Base-by-base conservation (phyloP, 2,888 invertebrate genomes). In the Antitype chi region DNA sequence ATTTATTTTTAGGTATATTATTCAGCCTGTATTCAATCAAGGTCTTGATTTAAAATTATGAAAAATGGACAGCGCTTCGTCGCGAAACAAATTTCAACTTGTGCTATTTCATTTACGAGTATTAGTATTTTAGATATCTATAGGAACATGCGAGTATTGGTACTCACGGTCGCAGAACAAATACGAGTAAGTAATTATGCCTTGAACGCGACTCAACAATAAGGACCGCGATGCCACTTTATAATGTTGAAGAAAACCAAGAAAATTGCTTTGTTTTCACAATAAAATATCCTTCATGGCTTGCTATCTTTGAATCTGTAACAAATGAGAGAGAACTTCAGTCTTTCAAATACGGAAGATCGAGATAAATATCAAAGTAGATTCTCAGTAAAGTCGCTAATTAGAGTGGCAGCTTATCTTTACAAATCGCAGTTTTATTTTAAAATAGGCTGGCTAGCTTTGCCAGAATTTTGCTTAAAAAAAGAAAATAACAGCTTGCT, bases 161-260 rank as follows among this genome's bases (percentile, higher is more conserved):
- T 78, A 76, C 70, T 88, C 79, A 84, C 75, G 82, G 87, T 85
- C 87, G 70, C 74, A 81, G 83, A 86, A 84, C 86, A 85, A 84
- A 88, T 87, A 84, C 84, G 83, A 83, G 82, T 79, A 76, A 76
- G 49, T 80, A 79, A 76, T 82, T 76, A 78, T 60, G 85, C 77
- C 82, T 85, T 82, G 80, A 81, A 77, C 64, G 77, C 70, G 74
- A 79, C 59, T 84, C 75, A 84, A 89, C 86, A 82, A 90, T 89
- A 81, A 90, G 77, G 86, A 85, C 81, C 84, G 77, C 79, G 74
- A 80, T 81, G 82, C 77, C 83, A 82, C 76, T 88, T 84, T 85
- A 87, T 82, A 82, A 75, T 74, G 80, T 82, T 80, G 74, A 73
- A 82, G 66, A 81, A 70, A 79, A 80, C 77, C 63, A 80, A 80